Base-by-base conservation (phyloP, 1,140 invertebrate species). In the Drosophila eugracilis region DNA sequence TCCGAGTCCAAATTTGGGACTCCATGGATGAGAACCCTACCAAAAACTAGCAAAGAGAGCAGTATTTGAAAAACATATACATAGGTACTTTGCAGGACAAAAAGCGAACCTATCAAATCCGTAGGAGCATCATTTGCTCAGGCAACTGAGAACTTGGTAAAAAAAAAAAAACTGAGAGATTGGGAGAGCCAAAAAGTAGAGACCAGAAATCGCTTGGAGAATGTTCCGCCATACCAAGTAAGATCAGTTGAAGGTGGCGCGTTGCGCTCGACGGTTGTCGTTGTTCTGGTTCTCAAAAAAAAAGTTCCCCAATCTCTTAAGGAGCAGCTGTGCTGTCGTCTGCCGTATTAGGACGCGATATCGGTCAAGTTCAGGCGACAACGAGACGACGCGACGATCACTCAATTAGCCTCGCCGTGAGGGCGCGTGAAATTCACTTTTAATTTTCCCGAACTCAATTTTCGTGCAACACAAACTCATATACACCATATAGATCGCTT, bases 351-450 rank as follows among this genome's bases (percentile, higher is more conserved):
- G 69, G 34, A 77, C 59, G 24, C 58, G 71, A 86, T 80, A 88
- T 78, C 83, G 83, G 83, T 88, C 83, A 88, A 88, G 83, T 88
- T 88, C 84, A 88, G 74, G 34, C 54, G 57, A 45, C 50, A 52
- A 37, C 1, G 17, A 9, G 37, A 41, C 22, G 42, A 34, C 42
- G 57, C 42, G 41, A n/a, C 39, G 37, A 65, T 50, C 42, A 34
- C 34, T 36, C 32, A 70, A 72, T 72, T 72, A 72, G 36, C 7
- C 26, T 30, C 44, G 52, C 17, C 34, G 22, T 65, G 32, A 54
- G 54, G 48, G 10, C 37, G 30, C 50, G 50, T 63, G 12, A 67
- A 83, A 83, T 74, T 42, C 58, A 55, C 36, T 69, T 49, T 24
- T 44, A 42, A 57, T 53, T 62, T 54, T 32, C 47, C 22, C 26